Percentiles rank a stretch among this genome's conserved stretches.
Evolutionary conservation across 2,113 vertebrate genomes (phyloP).

Genomic region (Sinosuthora webbiana): DNA sequence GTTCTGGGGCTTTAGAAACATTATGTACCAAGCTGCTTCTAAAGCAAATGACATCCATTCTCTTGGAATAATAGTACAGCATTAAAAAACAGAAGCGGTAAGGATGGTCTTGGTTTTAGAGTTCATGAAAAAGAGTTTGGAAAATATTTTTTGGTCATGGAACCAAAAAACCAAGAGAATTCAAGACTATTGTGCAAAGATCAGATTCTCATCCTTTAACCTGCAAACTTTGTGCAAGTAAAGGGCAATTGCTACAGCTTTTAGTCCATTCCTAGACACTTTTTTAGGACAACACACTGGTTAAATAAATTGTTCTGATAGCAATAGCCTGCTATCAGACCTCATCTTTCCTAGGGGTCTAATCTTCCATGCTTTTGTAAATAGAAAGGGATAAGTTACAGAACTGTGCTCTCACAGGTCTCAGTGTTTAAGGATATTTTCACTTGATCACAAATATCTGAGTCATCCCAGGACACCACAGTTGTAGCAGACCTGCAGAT

Average conservation of each 20-base stretch:
- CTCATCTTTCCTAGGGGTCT: neutral
- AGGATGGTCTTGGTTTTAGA: neutral
- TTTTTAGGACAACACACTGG: neutral
- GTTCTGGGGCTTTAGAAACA: neutral
- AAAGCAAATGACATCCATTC: neutral
- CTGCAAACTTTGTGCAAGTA: neutral
- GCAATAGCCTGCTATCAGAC: neutral
- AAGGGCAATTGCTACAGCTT: neutral
- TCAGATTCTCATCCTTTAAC: neutral
- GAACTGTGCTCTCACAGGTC: neutral
- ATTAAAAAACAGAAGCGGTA: neutral
- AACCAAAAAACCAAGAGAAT: rapidly evolving
- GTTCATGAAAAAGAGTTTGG: neutral
- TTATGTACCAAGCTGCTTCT: neutral
- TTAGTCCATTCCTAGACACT: neutral
- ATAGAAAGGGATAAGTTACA: neutral
- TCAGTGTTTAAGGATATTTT: neutral
- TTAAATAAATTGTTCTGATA: neutral
- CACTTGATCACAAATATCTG: neutral
- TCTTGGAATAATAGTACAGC: neutral
- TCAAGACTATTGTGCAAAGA: neutral
- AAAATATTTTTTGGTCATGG: neutral
- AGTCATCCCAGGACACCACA: neutral
- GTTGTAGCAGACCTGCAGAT: neutral
- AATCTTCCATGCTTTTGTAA: neutral